A percentile compares a stretch with the other conserved stretches of the same genome.
Conservation (phyloP, 2,888 invertebrate genomes). For the Heliothis peltigera region DNA sequence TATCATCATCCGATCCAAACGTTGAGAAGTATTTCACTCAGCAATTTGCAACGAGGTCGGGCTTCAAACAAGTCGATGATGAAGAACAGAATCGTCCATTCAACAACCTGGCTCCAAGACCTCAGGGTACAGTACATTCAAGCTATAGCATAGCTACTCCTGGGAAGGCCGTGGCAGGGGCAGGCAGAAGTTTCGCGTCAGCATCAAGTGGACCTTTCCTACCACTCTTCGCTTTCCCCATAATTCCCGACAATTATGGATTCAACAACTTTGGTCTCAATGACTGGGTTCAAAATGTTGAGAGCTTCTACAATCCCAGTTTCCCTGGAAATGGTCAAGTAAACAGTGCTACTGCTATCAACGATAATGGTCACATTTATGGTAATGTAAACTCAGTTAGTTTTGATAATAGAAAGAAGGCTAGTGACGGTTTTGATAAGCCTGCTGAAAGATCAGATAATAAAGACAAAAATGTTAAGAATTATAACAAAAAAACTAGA, state of each 20-base stretch:
- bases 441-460: constrained; percentile 23
- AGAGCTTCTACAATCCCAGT: constrained; percentile 70
- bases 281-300: constrained; percentile 71
- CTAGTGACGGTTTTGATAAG: constrained; percentile 21
- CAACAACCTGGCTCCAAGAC: constrained; percentile 33
- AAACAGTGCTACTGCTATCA: constrained; percentile 69
- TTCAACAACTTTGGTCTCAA: constrained; percentile 61
- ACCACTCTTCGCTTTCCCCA: constrained; percentile 71
- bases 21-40: constrained; percentile 69
- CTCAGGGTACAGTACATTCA: constrained; percentile 55
- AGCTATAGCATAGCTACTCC: constrained; percentile 70
- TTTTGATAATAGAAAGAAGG: constrained; percentile 9
- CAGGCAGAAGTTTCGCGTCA: constrained; percentile 73
- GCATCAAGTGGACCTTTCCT: constrained; percentile 63
- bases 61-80: constrained; percentile 46
- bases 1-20: constrained; percentile 76
- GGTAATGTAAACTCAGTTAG: constrained; percentile 68
- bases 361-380: constrained; percentile 76
- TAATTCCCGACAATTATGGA: constrained; percentile 66
- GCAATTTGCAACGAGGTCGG: constrained; percentile 58
- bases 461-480: constrained; percentile 25
- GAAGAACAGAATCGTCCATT: constrained; percentile 38
- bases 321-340: constrained; percentile 65
- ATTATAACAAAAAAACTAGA: constrained; percentile 31
- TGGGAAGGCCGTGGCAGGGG: constrained; percentile 68